phyloP scores from a whole-genome alignment of 2,113 vertebrate genomes.

The Lynx canadensis region DNA sequence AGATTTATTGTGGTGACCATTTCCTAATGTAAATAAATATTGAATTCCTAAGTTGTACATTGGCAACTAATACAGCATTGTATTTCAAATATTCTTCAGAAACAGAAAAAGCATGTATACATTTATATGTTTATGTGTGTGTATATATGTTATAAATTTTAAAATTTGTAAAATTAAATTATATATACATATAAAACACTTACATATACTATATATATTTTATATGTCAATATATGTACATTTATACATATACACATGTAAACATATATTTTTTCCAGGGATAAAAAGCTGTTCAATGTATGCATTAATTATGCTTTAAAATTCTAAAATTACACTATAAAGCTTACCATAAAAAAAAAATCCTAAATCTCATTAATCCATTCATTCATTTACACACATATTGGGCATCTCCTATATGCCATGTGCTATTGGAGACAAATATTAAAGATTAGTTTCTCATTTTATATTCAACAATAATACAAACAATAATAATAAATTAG shows the following conservation, averaged over 20 bases:
- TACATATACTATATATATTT: background rate
- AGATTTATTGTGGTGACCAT: background rate
- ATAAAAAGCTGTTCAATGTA: background rate
- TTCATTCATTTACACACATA: background rate
- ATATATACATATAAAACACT: background rate
- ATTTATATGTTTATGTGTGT: background rate
- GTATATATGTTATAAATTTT: background rate
- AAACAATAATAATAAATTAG: background rate
- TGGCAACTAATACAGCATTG: background rate
- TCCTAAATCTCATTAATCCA: background rate
- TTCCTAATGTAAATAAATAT: background rate
- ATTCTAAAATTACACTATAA: background rate
- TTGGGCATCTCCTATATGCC: background rate
- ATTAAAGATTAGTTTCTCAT: background rate
- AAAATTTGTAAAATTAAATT: background rate
- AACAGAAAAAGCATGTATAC: background rate
- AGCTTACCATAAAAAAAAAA: background rate
- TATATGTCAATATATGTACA: background rate
- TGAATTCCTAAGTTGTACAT: background rate
- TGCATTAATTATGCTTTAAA: background rate
- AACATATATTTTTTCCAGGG: background rate
- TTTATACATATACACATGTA: background rate
- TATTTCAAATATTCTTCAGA: background rate
- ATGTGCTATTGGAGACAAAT: background rate
- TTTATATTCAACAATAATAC: background rate